Base-by-base conservation (phyloP, 2,797 vertebrate genomes). In the Coregonus sp. region DNA sequence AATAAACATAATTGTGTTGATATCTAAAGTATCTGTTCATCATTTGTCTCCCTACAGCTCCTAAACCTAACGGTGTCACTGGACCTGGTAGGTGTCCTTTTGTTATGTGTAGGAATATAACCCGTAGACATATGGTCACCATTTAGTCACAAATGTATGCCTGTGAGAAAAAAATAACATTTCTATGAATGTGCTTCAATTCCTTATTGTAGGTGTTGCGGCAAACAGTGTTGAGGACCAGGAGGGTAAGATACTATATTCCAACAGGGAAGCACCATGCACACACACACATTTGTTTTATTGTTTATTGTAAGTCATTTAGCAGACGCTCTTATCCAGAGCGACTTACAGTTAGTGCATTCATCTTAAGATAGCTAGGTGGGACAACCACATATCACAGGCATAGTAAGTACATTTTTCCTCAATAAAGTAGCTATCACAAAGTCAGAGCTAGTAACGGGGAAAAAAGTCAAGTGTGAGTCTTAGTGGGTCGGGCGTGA, bases 181-280 rank as follows among this genome's bases (percentile, higher is more conserved):
- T 12, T 11, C 20, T 59, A 52, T 59, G n/a, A 68, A 37, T 72
- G 29, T 65, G 25, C 16, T 7, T 52, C 14, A 16, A 29, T 69
- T 67, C 3, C 69, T 75, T 56, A 14, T n/a, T 69, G 12, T 54
- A 90, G 86, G 81, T 84, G 82, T 76, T 72, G 68, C 81, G 69
- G 86, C 84, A 72, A 87, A 82, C 83, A 94, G 91, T 74, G 87
- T 82, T 80, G 93, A 94, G 74, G 91, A 94, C 16, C 86, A 90
- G 35, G 91, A 92, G 0, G 93, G 93, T 94, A 87, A 92, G 87
- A 78, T 3, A 52, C 54, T 4, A 47, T 50, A 51, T 20, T 35
- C 4, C 68, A 14, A 40, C 9, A 65, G 4, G 2, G 0, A 31
- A 7, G 33, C 47, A 7, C 50, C 18, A 70, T 6, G 11, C 35